Conservation (phyloP, 2,113 vertebrate species). For the Colistium nudipinnis region DNA sequence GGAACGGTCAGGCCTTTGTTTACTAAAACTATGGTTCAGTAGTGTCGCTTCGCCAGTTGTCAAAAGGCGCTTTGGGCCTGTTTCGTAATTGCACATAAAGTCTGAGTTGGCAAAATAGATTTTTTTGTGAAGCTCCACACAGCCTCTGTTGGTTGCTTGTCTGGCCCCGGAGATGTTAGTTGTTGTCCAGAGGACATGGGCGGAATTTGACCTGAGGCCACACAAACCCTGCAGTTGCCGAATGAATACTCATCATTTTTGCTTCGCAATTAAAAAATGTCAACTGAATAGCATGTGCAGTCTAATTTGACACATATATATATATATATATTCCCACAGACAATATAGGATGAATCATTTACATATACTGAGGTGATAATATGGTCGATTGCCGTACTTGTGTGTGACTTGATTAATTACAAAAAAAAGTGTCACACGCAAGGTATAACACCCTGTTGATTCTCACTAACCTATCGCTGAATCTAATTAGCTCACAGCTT, state of each 20-base stretch:
- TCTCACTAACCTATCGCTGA: constrained; percentile 1
- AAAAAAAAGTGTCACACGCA: too few species aligned
- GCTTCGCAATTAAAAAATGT: constrained; percentile 28
- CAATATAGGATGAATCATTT: background rate
- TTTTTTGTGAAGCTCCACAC: constrained; percentile 3
- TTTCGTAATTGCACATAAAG: constrained; percentile 52
- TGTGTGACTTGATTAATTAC: background rate
- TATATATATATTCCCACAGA: background rate
- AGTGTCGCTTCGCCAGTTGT: constrained; percentile 47
- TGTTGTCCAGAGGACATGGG: constrained; percentile 49
- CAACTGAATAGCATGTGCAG: background rate
- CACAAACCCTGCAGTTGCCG: constrained; percentile 25
- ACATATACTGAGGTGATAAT: background rate
- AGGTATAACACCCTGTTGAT: background rate
- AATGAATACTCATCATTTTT: constrained; percentile 52
- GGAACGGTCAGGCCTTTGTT: constrained; percentile 35
- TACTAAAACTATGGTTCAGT: constrained; percentile 14
- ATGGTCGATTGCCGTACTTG: constrained; percentile 4
- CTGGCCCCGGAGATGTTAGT: constrained; percentile 44
- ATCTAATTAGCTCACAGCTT: constrained; percentile 29
- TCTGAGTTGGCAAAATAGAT: constrained; percentile 47
- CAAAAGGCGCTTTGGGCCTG: constrained; percentile 45
- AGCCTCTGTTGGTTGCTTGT: constrained; percentile 18
- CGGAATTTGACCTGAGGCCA: constrained; percentile 56
- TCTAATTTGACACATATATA: background rate